phyloP scores from a whole-genome alignment of 2,797 vertebrate species.

The Xiphorhynchus erythropygius region DNA sequence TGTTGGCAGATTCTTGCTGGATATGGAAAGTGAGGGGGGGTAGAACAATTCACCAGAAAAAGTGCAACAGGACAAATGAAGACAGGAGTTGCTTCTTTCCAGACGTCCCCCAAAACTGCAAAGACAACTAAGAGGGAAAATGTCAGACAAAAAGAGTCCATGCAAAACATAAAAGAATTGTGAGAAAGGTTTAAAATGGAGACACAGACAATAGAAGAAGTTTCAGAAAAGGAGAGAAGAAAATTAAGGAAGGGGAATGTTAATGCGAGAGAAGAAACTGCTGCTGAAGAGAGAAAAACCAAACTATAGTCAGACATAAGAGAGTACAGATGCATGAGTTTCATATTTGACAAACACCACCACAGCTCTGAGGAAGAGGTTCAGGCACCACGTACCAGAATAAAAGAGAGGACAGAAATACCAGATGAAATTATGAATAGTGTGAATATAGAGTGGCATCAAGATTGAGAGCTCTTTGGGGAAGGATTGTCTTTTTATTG shows the following conservation, averaged over 20 bases:
- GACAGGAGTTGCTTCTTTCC: not conserved
- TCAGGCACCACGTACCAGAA: not conserved
- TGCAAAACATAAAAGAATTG: not conserved
- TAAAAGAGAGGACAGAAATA: not conserved
- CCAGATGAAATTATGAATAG: not conserved
- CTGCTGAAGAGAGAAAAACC: not conserved
- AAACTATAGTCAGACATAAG: not conserved
- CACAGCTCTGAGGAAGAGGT: not conserved
- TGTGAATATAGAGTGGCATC: not conserved
- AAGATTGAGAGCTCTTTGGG: constrained; percentile 12
- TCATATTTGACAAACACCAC: not conserved
- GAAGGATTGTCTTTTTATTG: not conserved
- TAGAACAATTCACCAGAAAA: not conserved
- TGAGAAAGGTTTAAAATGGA: not conserved
- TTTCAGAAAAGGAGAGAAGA: not conserved
- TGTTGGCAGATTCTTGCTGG: not conserved
- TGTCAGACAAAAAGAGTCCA: not conserved
- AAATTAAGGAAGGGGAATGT: not conserved
- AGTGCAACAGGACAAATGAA: not conserved
- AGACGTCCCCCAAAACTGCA: not conserved
- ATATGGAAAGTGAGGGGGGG: not conserved
- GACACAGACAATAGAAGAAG: not conserved
- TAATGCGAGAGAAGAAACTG: not conserved
- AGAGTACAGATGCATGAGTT: not conserved
- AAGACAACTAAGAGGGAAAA: not conserved